Base-by-base conservation (phyloP, 2,113 vertebrate species). In the Apteryx owenii region DNA sequence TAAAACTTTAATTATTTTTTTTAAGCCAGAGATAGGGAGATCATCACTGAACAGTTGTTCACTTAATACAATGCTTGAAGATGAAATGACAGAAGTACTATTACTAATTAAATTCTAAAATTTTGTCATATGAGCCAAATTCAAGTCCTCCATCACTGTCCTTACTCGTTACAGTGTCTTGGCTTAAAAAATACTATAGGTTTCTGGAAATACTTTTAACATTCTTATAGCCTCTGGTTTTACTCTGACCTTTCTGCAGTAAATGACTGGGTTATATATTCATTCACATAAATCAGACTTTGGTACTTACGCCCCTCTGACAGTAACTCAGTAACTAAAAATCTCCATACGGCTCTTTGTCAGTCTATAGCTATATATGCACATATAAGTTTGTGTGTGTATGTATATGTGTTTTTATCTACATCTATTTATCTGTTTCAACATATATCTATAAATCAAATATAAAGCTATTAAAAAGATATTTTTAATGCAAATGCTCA, bases 1-100 rank as follows among this genome's bases (percentile, higher is more conserved):
- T 91, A 73, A 92, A 75, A 73, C 42, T 75, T 90, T 29, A 87
- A 88, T 91, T 96, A 14, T 75, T 91, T 87, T 88, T 94, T 68
- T 79, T 89, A 95, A 96, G 72, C 69, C 77, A 12, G 50, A 86
- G 64, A 29, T 23, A 54, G 0, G 12, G 64, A 90, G 81, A 36
- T 72, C 20, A 50, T 54, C 51, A 36, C 38, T 14, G 44, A 87
- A 18, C 65, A 31, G 71, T 72, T 78, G 60, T 61, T 68, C 79
- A 20, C 51, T 68, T 78, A 28, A 87, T 66, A 48, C 40, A 73
- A 31, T 3, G 29, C 66, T 94, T 56, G 60, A 73, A 54, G 72
- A 79, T 56, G 72, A 90, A 87, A 73, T 33, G 58, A 78, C 46
- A 33, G 29, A 56, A 90, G 69, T 3, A 62, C 50, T 56, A 3